phyloP scores from a whole-genome alignment of 2,888 invertebrate genomes.

The Drosophila neoperkinsi region DNA sequence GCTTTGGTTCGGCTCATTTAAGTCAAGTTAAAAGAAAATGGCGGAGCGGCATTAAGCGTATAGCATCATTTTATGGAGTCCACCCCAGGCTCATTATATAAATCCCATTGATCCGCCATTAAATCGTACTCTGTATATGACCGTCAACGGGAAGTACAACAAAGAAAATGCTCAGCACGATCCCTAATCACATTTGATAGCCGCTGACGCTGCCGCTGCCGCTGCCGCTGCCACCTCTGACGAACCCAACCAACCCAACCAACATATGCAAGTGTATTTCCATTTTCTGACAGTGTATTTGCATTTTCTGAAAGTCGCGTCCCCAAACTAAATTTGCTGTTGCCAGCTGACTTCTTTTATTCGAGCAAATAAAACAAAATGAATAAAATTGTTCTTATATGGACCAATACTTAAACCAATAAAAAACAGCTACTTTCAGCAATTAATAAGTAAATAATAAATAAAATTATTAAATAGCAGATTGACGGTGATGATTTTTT shows the following conservation, averaged over 20 bases:
- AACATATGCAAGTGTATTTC: conserved; percentile 24
- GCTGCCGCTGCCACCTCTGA: conserved; percentile 12
- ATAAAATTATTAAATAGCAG: neutral
- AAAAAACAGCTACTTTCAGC: neutral
- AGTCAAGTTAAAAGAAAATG: conserved; percentile 62
- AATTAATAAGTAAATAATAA: too few relatives aligned
- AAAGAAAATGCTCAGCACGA: conserved; percentile 21
- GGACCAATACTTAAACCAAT: neutral
- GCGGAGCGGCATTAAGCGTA: conserved; percentile 57
- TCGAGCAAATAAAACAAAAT: neutral
- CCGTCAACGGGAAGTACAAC: conserved; percentile 23
- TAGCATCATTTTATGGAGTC: conserved; percentile 63
- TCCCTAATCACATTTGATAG: conserved; percentile 38
- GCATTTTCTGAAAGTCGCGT: neutral
- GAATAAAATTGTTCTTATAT: neutral
- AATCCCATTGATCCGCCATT: conserved; percentile 77
- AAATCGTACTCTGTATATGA: conserved; percentile 61
- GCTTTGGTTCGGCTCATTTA: conserved; percentile 32
- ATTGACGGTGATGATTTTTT: neutral
- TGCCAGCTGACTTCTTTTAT: neutral
- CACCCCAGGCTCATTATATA: conserved; percentile 67
- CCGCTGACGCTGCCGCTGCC: conserved; percentile 7
- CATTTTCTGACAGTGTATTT: neutral
- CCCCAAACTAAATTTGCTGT: neutral
- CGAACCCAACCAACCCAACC: conserved; percentile 6